phyloP scores from a whole-genome alignment of 2,797 vertebrate species.

The Protosalanx chinensis region DNA sequence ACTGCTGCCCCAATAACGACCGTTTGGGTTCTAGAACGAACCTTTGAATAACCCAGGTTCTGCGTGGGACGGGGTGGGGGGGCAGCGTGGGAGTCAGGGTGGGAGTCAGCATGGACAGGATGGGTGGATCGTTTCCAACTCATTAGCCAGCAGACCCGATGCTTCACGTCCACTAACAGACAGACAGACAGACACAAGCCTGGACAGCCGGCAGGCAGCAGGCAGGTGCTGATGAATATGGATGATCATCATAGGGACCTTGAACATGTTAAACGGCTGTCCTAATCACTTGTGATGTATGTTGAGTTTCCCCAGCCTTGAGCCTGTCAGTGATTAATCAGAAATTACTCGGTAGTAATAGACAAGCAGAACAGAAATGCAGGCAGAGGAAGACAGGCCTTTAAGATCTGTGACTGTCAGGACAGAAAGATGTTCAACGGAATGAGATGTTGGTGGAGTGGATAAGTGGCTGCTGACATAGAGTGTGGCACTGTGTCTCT shows the following conservation, averaged over 20 bases:
- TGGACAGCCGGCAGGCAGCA: background rate
- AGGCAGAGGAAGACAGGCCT: background rate
- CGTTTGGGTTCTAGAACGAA: too few species aligned
- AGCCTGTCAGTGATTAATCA: conserved; percentile 39
- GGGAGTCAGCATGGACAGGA: background rate
- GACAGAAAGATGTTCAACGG: background rate
- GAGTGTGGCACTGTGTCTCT: background rate
- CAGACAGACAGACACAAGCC: conserved; percentile 3
- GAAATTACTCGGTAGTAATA: conserved; percentile 26
- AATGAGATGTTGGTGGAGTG: background rate
- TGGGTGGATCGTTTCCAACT: background rate
- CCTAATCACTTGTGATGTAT: conserved; percentile 23
- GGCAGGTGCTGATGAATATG: conserved; percentile 14
- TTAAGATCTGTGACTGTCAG: background rate
- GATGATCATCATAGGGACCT: conserved; percentile 8
- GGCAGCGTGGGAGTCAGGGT: background rate
- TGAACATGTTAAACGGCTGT: conserved; percentile 12
- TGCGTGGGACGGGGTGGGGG: background rate
- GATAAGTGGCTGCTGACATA: background rate
- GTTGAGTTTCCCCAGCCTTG: conserved; percentile 17
- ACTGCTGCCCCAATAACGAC: conserved; percentile 49
- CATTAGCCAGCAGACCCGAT: conserved; percentile 19
- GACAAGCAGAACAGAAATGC: background rate
- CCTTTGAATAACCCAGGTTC: background rate
- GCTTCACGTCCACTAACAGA: conserved; percentile 25